A percentile compares a stretch with the other conserved stretches of the same genome.
Conservation (phyloP, 2,797 vertebrate genomes). For the Esox lucius region DNA sequence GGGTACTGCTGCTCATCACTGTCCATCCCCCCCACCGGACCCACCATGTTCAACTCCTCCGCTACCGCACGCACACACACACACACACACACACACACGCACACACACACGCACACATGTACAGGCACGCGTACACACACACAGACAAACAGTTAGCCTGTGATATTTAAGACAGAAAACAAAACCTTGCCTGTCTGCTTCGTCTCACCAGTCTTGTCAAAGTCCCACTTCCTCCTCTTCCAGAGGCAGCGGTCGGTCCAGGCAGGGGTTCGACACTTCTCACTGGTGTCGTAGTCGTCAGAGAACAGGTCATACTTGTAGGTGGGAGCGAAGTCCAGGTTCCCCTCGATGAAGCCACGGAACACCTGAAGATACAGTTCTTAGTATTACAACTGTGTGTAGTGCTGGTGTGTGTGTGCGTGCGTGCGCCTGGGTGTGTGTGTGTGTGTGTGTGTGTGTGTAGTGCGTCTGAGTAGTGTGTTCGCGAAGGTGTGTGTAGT, state of each 20-base stretch:
- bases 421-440: constrained; percentile 3
- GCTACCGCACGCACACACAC: constrained; percentile 64
- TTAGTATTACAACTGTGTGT: neutral
- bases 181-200: neutral
- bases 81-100: constrained; percentile 6
- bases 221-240: constrained; percentile 98
- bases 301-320: constrained; percentile 99
- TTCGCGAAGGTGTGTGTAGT: too few species aligned
- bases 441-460: neutral
- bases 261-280: constrained; percentile 96
- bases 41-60: constrained; percentile 93
- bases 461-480: too few species aligned
- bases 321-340: constrained; percentile 93
- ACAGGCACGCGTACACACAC: constrained; percentile 1
- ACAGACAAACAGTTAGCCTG: neutral
- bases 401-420: neutral
- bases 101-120: neutral
- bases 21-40: constrained; percentile 76
- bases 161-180: neutral
- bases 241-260: constrained; percentile 98
- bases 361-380: constrained; percentile 80
- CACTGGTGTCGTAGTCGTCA: constrained; percentile 97
- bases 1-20: constrained; percentile 77
- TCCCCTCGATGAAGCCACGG: constrained; percentile 90
- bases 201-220: constrained; percentile 88